Conservation (phyloP, 1,140 invertebrate species). For the Papilio machaon region DNA sequence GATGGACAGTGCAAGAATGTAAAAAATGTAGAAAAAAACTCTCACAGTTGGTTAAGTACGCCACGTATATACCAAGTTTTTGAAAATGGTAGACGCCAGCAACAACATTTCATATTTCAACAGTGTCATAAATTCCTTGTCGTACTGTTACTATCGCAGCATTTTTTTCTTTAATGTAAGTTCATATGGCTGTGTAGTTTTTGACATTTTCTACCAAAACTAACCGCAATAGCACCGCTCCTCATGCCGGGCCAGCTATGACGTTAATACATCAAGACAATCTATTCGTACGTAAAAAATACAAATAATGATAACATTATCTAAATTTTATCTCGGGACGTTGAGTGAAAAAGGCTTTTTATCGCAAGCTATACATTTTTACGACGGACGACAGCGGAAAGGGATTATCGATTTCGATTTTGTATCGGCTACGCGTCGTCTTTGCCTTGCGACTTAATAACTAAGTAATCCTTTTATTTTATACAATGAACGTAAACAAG, state of each 20-base stretch:
- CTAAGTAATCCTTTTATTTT: background rate
- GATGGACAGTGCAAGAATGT: background rate
- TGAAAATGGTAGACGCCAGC: too few species aligned
- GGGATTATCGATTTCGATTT: conserved; percentile 2
- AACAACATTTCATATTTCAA: too few species aligned
- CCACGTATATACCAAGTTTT: background rate
- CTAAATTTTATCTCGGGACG: conserved; percentile 9
- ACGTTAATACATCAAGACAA: background rate
- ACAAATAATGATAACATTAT: background rate
- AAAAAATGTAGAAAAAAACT: background rate
- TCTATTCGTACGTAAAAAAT: background rate
- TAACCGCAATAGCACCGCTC: too few species aligned
- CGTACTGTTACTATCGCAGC: too few species aligned
- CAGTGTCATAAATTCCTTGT: background rate
- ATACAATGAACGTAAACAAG: background rate
- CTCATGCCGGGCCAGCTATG: too few species aligned
- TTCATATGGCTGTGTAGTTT: too few species aligned
- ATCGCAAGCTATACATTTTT: conserved; percentile 18
- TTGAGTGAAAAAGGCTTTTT: conserved; percentile 10
- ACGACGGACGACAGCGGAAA: conserved; percentile 10
- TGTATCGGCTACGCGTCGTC: background rate
- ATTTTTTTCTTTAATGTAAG: too few species aligned
- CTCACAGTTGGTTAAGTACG: background rate
- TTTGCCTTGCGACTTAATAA: background rate
- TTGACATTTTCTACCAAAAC: too few species aligned